Base-by-base conservation (phyloP, 2,113 vertebrate species). In the Phoenicopterus ruber region DNA sequence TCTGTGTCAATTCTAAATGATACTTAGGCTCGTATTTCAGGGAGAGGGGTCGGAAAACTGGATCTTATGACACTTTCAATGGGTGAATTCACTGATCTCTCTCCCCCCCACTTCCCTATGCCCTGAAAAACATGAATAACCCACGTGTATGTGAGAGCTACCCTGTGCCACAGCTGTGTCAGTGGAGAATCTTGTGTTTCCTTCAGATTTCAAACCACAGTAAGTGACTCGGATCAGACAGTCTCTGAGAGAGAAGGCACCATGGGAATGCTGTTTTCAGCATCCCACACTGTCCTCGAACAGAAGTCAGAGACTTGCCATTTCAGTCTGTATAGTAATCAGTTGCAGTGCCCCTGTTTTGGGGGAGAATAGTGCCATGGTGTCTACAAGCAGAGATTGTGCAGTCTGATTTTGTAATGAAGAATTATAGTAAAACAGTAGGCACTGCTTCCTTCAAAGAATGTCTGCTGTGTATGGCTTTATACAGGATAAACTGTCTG, bases 361-460 rank as follows among this genome's bases (percentile, higher is more conserved):
- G 40, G 42, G 32, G 36, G 38, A 65, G 76, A 61, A 79, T 65
- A 92, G 66, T 91, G 66, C 73, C 19, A 3, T 22, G 28, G 63
- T 76, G 74, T 66, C 79, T 70, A 36, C 46, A 62, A 58, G 61
- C 0, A 1, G 79, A 86, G 90, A 58, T 40, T 24, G 4, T 76
- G 36, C 63, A 73, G 82, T 86, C 82, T 90, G 42, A 86, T 93
- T 95, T 92, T 95, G 63, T 95, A 55, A 86, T 83, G 67, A 93
- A 81, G 82, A 94, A 82, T 88, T 93, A 86, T 22, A 94, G 50
- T 73, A 77, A 93, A 94, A 72, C 74, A 80, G 80, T 94, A 91
- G 88, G 93, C 80, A 86, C 50, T 74, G 46, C 85, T 94, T 90
- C 79, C 80, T 92, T 90, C 63, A 83, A 71, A 92, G 78, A 94